Base-by-base conservation (phyloP, 2,797 vertebrate genomes). In the Phyllotis vaccarum region DNA sequence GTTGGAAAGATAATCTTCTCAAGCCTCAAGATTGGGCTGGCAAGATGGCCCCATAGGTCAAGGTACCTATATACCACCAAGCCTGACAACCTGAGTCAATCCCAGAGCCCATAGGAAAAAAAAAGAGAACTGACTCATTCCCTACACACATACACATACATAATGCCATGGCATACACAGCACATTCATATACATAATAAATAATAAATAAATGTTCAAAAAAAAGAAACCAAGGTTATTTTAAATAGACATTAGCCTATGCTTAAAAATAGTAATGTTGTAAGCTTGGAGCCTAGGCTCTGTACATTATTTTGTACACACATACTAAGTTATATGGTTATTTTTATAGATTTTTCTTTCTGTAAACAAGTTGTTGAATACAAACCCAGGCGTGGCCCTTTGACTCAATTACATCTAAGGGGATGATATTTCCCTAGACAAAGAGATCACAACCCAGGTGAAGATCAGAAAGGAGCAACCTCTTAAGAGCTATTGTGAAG, bases 331-430 rank as follows among this genome's bases (percentile, higher is more conserved):
- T 54, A 58, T 78, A 2, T 82, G 49, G 2, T 72, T 72, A 31
- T 68, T 92, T 81, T 87, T 78, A 56, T 80, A 56, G 34, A 82
- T 60, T 90, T 81, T 24, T 56, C 27, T 87, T 92, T 74, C 34
- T 52, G 3, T 74, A 90, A 93, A 43, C 52, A 40, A 29, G 31
- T 82, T 62, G 43, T 86, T 82, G 56, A 89, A 34, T 75, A 27
- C 19, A 85, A 75, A 62, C 64, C 2, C 27, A 24, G 60, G 27
- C 31, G 68, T 49, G 54, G 52, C n/a, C 54, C 24, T 86, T 90
- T 93, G 74, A 64, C 52, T 87, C 66, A 56, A 9, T 54, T 40
- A 60, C 66, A 40, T 17, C 16, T 46, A 52, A 86, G 11, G 46
- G 46, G 27, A n/a, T 40, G 64, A 34, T 49, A 79, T 43, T 64